Evolutionary conservation across 2,797 vertebrate species (phyloP).

Genomic region (Rhynchotus rufescens): DNA sequence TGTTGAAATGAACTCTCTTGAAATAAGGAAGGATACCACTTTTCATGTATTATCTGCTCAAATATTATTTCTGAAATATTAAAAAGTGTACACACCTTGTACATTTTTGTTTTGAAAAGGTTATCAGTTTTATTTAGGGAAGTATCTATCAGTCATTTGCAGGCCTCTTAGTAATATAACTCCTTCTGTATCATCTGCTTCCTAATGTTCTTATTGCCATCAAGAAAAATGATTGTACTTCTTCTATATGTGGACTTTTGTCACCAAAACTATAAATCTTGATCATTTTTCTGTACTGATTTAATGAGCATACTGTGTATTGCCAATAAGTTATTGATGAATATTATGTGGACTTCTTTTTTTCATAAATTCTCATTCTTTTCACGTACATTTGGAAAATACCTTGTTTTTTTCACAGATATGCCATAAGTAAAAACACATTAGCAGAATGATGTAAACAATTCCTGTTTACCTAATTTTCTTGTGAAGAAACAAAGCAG

Average conservation of each 20-base stretch:
- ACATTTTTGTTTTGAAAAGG: background rate
- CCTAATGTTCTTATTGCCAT: conserved; percentile 38
- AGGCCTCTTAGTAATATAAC: background rate
- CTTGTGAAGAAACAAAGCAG: background rate
- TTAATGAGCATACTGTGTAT: background rate
- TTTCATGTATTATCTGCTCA: background rate
- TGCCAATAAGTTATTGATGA: background rate
- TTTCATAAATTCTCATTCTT: background rate
- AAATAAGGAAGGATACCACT: background rate
- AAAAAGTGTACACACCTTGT: background rate
- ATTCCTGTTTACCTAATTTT: conserved; percentile 22
- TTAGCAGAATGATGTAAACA: conserved; percentile 48
- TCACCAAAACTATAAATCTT: conserved; percentile 20
- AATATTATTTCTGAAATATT: background rate
- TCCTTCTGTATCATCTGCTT: conserved; percentile 21
- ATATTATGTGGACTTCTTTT: background rate
- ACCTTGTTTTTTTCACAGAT: conserved; percentile 25
- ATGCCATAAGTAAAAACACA: background rate
- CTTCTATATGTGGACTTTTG: conserved; percentile 19
- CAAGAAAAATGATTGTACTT: conserved; percentile 55
- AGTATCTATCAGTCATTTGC: background rate
- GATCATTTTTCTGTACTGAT: conserved; percentile 10
- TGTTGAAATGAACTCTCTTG: background rate
- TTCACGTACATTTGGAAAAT: background rate
- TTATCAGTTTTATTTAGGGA: background rate